Conservation (phyloP, 92 coral and sea anemone species). For the Meandrina meandrites region DNA sequence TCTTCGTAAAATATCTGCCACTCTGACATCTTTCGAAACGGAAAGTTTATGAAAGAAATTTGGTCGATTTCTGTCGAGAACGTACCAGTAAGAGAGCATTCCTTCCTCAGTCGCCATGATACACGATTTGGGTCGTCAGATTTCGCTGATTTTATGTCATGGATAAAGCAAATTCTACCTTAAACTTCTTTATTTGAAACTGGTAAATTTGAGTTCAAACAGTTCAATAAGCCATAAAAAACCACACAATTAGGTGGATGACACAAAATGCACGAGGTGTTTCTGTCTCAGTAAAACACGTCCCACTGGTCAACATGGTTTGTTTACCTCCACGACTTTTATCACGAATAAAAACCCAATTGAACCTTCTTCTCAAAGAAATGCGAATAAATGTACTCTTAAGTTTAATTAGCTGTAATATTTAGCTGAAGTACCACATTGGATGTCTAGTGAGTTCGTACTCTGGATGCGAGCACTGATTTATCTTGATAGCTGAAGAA, state of each 20-base stretch:
- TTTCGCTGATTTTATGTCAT: conserved; percentile 1
- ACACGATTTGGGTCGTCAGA: neutral
- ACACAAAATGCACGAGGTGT: neutral
- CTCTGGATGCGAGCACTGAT: neutral
- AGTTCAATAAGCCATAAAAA: neutral
- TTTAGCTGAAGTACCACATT: neutral
- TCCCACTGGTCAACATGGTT: neutral
- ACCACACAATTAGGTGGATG: neutral
- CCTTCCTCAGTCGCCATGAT: neutral
- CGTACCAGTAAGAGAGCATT: neutral
- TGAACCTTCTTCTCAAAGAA: neutral
- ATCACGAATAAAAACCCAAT: neutral
- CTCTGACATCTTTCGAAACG: neutral
- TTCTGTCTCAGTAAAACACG: neutral
- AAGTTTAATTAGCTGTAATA: neutral
- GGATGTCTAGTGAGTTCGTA: neutral
- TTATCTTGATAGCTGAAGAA: neutral
- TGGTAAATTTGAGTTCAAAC: conserved; percentile 12
- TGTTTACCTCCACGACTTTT: neutral
- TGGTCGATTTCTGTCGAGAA: neutral
- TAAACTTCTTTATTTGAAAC: neutral
- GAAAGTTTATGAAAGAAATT: neutral
- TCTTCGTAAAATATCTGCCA: neutral
- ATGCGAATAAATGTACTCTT: neutral
- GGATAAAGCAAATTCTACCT: neutral